Conservation (phyloP, 2,113 vertebrate species). For the Trinectes maculatus region DNA sequence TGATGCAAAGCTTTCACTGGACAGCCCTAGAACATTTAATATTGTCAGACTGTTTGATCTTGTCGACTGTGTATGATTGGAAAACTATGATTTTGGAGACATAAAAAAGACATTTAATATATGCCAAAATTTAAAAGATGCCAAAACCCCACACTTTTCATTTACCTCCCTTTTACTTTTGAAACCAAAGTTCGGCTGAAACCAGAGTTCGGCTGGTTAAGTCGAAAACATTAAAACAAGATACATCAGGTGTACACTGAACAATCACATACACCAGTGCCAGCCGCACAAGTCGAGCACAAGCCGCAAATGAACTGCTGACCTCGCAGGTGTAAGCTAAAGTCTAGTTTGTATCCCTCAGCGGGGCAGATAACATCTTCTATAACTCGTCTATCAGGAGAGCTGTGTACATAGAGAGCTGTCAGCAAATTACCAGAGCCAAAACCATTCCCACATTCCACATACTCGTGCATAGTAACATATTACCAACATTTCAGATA, state of each 20-base stretch:
- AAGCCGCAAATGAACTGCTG: constrained; percentile 51
- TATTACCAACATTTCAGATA: constrained; percentile 62
- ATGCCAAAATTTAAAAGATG: too few species aligned
- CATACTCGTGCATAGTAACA: constrained; percentile 59
- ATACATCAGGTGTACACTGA: neutral
- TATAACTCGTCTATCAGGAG: constrained; percentile 27
- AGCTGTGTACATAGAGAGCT: constrained; percentile 34
- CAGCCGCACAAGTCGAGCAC: constrained; percentile 1
- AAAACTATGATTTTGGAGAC: too few species aligned
- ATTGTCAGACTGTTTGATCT: too few species aligned
- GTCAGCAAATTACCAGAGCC: constrained; percentile 60
- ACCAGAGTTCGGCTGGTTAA: too few species aligned
- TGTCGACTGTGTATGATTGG: too few species aligned
- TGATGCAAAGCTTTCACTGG: too few species aligned
- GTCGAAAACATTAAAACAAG: too few species aligned
- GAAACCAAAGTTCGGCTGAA: too few species aligned
- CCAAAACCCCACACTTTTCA: too few species aligned
- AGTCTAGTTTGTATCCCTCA: constrained; percentile 1
- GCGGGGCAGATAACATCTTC: constrained; percentile 37
- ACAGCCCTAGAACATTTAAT: too few species aligned
- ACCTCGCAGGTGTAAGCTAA: constrained; percentile 57
- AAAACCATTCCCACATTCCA: constrained; percentile 71
- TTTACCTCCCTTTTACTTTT: too few species aligned
- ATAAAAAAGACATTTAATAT: too few species aligned
- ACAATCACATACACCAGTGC: neutral